Evolutionary conservation across 2,888 invertebrate genomes (phyloP).

Genomic region (Volucella inflata): DNA sequence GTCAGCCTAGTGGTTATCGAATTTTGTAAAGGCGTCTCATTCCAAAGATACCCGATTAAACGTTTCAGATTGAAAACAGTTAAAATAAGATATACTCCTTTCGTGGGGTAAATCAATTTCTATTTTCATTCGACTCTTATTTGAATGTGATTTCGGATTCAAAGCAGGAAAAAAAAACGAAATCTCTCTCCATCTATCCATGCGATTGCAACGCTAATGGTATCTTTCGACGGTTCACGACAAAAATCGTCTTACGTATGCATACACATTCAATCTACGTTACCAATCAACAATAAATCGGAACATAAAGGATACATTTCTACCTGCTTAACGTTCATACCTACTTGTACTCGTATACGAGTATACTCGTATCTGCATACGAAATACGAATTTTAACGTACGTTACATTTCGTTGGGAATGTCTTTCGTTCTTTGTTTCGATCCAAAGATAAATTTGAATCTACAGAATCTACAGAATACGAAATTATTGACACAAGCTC

Average conservation of each 20-base stretch:
- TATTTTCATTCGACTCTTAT: no score
- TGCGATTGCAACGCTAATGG: no score
- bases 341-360: background rate
- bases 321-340: background rate
- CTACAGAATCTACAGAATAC: conserved; percentile 27
- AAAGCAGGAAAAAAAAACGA: no score
- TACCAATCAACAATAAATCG: conserved; percentile 32
- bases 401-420: background rate
- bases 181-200: no score
- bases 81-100: no score
- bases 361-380: background rate
- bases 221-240: background rate
- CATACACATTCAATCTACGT: conserved; percentile 8
- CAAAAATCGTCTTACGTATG: background rate
- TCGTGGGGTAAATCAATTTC: no score
- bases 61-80: no score
- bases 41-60: no score
- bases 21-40: no score
- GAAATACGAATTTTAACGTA: background rate
- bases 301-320: background rate
- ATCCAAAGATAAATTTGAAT: conserved; percentile 28
- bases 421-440: conserved; percentile 1
- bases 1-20: no score
- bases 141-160: no score
- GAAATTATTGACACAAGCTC: conserved; percentile 56